Evolutionary conservation across 2,888 invertebrate genomes (phyloP).

Genomic region (Noctua pronuba): DNA sequence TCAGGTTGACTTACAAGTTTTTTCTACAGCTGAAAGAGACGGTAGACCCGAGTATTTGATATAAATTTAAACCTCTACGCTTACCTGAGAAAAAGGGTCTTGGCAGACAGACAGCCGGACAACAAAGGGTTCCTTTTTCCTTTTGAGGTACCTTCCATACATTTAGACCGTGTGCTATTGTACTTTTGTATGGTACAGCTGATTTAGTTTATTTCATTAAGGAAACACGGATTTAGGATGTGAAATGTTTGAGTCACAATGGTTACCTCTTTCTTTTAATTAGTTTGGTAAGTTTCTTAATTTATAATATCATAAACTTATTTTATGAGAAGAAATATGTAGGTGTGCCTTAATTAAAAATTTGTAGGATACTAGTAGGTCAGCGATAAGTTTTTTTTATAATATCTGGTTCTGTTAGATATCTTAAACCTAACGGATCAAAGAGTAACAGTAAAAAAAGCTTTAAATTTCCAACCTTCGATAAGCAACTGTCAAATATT

Average conservation of each 20-base stretch:
- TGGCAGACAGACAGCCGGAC: too few relatives aligned
- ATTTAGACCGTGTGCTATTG: not conserved
- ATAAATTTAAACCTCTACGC: too few relatives aligned
- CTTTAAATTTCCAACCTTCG: not conserved
- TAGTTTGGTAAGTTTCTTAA: not conserved
- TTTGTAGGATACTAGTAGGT: constrained; percentile 1
- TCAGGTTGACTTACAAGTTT: too few relatives aligned
- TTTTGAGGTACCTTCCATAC: not conserved
- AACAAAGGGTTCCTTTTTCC: too few relatives aligned
- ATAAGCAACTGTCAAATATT: constrained; percentile 1
- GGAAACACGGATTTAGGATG: not conserved
- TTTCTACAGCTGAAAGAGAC: too few relatives aligned
- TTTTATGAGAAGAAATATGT: not conserved
- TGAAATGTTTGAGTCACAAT: not conserved
- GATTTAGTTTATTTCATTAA: not conserved
- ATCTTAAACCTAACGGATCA: constrained; percentile 26
- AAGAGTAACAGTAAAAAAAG: constrained; percentile 23
- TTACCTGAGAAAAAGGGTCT: too few relatives aligned
- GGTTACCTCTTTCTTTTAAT: not conserved
- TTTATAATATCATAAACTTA: not conserved
- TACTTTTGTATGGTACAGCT: not conserved
- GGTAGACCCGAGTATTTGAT: too few relatives aligned
- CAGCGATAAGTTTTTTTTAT: not conserved
- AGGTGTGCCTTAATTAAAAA: not conserved
- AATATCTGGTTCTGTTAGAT: not conserved